These are phyloP conservation scores for Chrysodeixis includens DNA, from an alignment of 2,888 invertebrate genomes.

Conservation along the genomic window DNA sequence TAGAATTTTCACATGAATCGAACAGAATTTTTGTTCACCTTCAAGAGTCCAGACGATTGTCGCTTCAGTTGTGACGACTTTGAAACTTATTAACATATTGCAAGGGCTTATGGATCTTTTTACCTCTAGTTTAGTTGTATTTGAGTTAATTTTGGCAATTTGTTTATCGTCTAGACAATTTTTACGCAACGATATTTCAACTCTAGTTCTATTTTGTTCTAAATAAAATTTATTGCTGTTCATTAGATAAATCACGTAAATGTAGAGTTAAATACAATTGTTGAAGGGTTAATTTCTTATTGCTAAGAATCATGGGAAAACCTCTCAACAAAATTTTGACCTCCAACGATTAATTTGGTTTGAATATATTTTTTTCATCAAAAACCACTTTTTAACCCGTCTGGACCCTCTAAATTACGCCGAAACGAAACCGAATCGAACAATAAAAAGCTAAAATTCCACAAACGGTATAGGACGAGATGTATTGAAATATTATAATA, in stretches of 20 bases:
- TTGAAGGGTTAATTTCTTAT: slow-evolving; percentile 7
- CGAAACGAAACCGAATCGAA: slow-evolving; percentile 80
- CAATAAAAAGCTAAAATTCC: slow-evolving; percentile 87
- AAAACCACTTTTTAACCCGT: slow-evolving; percentile 74
- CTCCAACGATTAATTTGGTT: slow-evolving; percentile 65
- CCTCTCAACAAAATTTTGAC: slow-evolving; percentile 41
- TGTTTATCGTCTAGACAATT: background rate
- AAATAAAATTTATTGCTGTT: background rate
- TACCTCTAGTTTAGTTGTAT: slow-evolving; percentile 44
- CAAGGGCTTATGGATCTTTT: slow-evolving; percentile 56
- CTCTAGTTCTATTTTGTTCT: background rate
- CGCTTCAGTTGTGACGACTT: slow-evolving; percentile 71
- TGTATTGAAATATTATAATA: slow-evolving; percentile 89
- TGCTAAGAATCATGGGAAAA: slow-evolving; percentile 35
- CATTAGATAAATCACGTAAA: background rate
- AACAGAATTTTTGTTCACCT: slow-evolving; percentile 78
- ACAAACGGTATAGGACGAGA: slow-evolving; percentile 84
- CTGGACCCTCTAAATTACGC: slow-evolving; percentile 85
- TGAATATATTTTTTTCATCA: slow-evolving; percentile 42
- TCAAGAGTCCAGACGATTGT: slow-evolving; percentile 80
- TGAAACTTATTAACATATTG: slow-evolving; percentile 72
- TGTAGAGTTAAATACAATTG: background rate
- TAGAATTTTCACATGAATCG: slow-evolving; percentile 76
- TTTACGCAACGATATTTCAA: background rate
- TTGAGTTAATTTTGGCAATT: slow-evolving; percentile 18